Percentiles rank a stretch among this genome's conserved stretches.
Conservation (phyloP, 2,888 invertebrate genomes). For the Trimorus sp. region DNA sequence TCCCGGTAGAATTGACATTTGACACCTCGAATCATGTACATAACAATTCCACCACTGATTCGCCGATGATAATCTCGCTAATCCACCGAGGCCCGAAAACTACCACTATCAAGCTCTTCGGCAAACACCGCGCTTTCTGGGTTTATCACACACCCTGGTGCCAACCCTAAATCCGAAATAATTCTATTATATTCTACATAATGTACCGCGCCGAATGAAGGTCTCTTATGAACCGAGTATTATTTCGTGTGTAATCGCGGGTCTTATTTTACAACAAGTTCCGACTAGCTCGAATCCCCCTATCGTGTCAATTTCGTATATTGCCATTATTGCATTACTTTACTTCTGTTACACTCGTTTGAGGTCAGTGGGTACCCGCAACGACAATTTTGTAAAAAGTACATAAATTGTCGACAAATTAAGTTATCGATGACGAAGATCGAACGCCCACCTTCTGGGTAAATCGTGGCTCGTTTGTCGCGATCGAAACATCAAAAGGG, state of each 20-base stretch:
- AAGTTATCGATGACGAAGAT: no score
- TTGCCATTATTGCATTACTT: no score
- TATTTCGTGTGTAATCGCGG: background rate
- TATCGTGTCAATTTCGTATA: no score
- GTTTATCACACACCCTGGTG: conserved; percentile 41
- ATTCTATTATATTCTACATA: conserved; percentile 48
- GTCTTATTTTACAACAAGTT: no score
- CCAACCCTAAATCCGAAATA: conserved; percentile 48
- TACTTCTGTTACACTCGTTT: no score
- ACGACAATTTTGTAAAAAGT: no score
- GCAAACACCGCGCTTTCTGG: conserved; percentile 73
- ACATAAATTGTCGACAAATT: no score
- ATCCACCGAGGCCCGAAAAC: conserved; percentile 66
- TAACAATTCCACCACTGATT: conserved; percentile 72
- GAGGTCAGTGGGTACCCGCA: no score
- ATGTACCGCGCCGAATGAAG: conserved; percentile 33
- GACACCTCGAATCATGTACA: conserved; percentile 73
- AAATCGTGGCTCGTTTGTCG: conserved; percentile 35
- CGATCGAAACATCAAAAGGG: conserved; percentile 41
- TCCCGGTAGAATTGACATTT: conserved; percentile 76
- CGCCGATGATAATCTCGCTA: conserved; percentile 81
- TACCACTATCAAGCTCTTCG: conserved; percentile 77
- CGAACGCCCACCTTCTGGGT: background rate
- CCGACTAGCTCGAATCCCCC: no score
- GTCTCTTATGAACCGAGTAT: conserved; percentile 1